Conservation (phyloP, 2,888 invertebrate species). For the Ophonus ardosiacus region DNA sequence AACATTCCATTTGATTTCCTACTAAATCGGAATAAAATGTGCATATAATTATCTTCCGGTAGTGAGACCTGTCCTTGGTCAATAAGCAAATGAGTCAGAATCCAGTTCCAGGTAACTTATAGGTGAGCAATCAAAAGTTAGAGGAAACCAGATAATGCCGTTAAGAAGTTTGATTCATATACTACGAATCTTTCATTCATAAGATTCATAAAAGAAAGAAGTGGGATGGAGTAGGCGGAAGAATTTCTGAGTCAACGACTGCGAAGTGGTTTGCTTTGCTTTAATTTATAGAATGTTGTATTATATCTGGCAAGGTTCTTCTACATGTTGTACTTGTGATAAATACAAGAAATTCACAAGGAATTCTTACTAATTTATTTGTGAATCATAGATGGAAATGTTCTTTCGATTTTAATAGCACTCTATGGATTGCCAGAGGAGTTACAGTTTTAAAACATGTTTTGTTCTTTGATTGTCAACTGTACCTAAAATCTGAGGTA, state of each 20-base stretch:
- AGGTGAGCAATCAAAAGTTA: slow-evolving; percentile 5
- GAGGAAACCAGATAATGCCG: slow-evolving; percentile 7
- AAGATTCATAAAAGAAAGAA: slow-evolving; percentile 2
- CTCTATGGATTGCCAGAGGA: too few species aligned
- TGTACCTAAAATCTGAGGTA: too few species aligned
- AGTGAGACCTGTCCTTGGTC: slow-evolving; percentile 24
- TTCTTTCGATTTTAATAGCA: too few species aligned
- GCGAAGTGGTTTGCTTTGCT: background rate
- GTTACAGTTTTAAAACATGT: too few species aligned
- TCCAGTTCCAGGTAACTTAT: slow-evolving; percentile 12
- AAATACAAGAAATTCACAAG: too few species aligned
- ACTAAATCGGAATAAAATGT: background rate
- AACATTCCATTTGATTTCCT: background rate
- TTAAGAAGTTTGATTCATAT: slow-evolving; percentile 2
- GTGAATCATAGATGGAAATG: too few species aligned
- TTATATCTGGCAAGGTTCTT: background rate
- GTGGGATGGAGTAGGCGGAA: slow-evolving; percentile 14
- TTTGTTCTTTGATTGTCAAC: too few species aligned
- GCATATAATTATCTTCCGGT: slow-evolving; percentile 3
- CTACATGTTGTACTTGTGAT: background rate
- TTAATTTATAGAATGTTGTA: background rate
- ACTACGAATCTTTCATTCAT: slow-evolving; percentile 27
- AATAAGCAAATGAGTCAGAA: slow-evolving; percentile 24
- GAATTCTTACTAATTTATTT: too few species aligned
- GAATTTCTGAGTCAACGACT: slow-evolving; percentile 31